Percentiles rank a stretch among this genome's conserved stretches.
Conservation (phyloP, 2,797 vertebrate species). For the Cyclura pinguis region DNA sequence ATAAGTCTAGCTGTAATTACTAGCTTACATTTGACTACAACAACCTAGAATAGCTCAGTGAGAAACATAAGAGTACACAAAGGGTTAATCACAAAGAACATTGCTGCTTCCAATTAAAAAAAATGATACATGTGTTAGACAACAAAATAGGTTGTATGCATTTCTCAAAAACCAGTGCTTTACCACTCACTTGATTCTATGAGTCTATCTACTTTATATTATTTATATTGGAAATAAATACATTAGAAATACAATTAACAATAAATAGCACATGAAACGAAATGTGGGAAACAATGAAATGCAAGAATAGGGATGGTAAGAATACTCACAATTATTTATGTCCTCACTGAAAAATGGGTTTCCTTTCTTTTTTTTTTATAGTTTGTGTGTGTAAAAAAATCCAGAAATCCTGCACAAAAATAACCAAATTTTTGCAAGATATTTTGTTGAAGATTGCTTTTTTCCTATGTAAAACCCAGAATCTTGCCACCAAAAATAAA, state of each 20-base stretch:
- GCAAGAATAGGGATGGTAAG: not conserved
- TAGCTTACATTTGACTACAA: not conserved
- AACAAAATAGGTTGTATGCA: not conserved
- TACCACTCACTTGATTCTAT: not conserved
- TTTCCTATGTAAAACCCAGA: too few species aligned
- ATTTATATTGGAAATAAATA: not conserved
- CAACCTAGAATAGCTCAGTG: not conserved
- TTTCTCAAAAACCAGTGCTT: not conserved
- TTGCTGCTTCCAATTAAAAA: not conserved
- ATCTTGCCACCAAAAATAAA: too few species aligned
- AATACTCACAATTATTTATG: too few species aligned
- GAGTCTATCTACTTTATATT: too few species aligned
- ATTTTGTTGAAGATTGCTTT: too few species aligned
- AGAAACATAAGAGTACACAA: not conserved
- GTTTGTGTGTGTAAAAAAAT: too few species aligned
- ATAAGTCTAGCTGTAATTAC: not conserved
- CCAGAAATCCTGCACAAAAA: too few species aligned
- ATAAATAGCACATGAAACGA: not conserved
- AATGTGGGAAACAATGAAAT: not conserved
- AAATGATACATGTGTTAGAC: not conserved
- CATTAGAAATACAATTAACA: not conserved
- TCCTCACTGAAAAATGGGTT: too few species aligned
- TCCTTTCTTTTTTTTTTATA: too few species aligned
- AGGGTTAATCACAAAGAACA: not conserved
- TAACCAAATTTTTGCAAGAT: too few species aligned